Percentiles rank a stretch among this genome's conserved stretches.
phyloP scores from a whole-genome alignment of 1,140 invertebrate genomes.

The Drosophila tropicalis region DNA sequence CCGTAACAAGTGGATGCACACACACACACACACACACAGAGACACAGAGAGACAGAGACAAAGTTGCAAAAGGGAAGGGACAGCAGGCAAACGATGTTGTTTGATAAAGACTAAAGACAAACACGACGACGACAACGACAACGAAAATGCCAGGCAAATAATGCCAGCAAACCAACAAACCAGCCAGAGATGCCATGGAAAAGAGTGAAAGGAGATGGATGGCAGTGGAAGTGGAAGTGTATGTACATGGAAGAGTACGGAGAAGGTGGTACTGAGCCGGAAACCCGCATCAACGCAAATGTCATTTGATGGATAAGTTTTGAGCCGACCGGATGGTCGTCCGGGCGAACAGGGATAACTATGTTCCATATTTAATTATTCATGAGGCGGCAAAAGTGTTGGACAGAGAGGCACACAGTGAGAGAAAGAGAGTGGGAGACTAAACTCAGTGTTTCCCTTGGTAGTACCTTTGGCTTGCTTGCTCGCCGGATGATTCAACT shows the following conservation, averaged over 20 bases:
- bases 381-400: conserved; percentile 62
- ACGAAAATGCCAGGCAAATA: conserved; percentile 16
- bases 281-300: conserved; percentile 76
- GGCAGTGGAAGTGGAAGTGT: too few relatives aligned
- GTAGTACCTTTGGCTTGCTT: not conserved
- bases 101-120: conserved; percentile 51
- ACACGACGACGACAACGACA: conserved; percentile 41
- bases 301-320: conserved; percentile 80
- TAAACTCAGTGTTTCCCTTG: conserved; percentile 24
- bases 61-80: conserved; percentile 1
- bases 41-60: not conserved
- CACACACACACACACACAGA: not conserved
- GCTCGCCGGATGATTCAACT: conserved; percentile 6
- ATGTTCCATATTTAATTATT: conserved; percentile 78
- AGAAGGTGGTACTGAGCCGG: conserved; percentile 27
- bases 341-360: conserved; percentile 52
- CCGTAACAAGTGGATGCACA: conserved; percentile 57
- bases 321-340: conserved; percentile 40
- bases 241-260: conserved; percentile 9
- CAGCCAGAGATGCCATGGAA: not conserved
- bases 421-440: conserved; percentile 2
- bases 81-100: conserved; percentile 2
- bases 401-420: conserved; percentile 24
- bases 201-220: conserved; percentile 1
- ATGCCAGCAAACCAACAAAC: not conserved